These are phyloP conservation scores for Clunio marinus DNA, from an alignment of 2,888 invertebrate genomes.

Conservation along the genomic window DNA sequence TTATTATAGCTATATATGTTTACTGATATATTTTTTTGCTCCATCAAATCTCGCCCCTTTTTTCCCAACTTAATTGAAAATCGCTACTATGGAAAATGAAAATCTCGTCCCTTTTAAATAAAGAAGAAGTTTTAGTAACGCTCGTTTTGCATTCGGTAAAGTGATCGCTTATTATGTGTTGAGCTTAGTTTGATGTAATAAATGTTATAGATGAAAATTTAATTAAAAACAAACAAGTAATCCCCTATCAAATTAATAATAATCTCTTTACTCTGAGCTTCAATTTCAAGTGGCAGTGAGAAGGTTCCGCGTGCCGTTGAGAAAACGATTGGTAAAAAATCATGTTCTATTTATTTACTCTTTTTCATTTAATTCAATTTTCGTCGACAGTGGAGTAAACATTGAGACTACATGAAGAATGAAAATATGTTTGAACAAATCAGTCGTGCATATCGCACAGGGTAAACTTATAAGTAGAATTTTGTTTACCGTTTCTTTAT, in stretches of 20 bases:
- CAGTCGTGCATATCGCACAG: constrained; percentile 27
- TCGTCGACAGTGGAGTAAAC: constrained; percentile 28
- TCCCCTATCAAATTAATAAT: constrained; percentile 39
- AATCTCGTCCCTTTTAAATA: background rate
- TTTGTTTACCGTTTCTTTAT: background rate
- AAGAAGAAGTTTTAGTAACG: background rate
- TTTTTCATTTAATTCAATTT: constrained; percentile 37
- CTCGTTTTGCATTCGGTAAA: background rate
- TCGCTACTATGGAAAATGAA: background rate
- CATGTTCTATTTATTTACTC: constrained; percentile 25
- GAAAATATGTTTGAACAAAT: constrained; percentile 34
- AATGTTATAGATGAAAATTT: constrained; percentile 29
- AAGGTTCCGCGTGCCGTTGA: background rate
- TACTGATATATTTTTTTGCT: background rate
- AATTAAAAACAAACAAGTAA: constrained; percentile 39
- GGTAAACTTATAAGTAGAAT: constrained; percentile 14
- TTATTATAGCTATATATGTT: background rate
- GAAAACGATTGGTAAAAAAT: background rate
- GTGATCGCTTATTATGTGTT: background rate
- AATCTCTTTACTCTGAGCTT: constrained; percentile 29
- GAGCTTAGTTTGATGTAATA: background rate
- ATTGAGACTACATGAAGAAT: constrained; percentile 28
- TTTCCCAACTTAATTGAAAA: background rate
- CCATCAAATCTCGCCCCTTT: constrained; percentile 11
- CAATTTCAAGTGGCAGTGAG: background rate